phyloP scores from a whole-genome alignment of 2,113 vertebrate species.

The Ictalurus furcatus region DNA sequence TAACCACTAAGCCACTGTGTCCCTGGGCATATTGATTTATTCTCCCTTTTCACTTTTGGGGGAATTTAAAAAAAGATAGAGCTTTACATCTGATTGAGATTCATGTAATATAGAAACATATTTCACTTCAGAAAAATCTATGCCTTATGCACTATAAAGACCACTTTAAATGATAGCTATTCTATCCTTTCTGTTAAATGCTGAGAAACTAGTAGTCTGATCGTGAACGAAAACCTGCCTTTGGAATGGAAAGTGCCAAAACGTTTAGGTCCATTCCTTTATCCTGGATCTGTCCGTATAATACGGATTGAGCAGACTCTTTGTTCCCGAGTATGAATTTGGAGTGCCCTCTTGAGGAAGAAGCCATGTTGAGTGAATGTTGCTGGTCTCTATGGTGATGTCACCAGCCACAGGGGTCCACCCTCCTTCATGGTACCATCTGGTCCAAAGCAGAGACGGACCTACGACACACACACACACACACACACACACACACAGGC shows the following conservation, averaged over 20 bases:
- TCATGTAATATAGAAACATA: neutral
- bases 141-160: neutral
- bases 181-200: neutral
- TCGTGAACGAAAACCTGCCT: neutral
- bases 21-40: neutral
- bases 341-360: slow-evolving; percentile 22
- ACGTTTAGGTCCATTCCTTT: neutral
- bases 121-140: neutral
- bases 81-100: neutral
- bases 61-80: neutral
- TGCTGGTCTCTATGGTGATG: slow-evolving; percentile 32
- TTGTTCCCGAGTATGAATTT: neutral
- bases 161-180: neutral
- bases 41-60: neutral
- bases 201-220: neutral
- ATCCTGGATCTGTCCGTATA: neutral
- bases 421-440: slow-evolving; percentile 45
- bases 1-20: too few species aligned
- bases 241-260: neutral
- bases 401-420: slow-evolving; percentile 30
- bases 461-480: neutral
- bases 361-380: neutral
- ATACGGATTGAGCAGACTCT: neutral
- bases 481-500: slow-evolving; percentile 23
- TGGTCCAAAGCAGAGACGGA: slow-evolving; percentile 40